Evolutionary conservation across 2,888 invertebrate species (phyloP).

Genomic region (Alcis repandata): DNA sequence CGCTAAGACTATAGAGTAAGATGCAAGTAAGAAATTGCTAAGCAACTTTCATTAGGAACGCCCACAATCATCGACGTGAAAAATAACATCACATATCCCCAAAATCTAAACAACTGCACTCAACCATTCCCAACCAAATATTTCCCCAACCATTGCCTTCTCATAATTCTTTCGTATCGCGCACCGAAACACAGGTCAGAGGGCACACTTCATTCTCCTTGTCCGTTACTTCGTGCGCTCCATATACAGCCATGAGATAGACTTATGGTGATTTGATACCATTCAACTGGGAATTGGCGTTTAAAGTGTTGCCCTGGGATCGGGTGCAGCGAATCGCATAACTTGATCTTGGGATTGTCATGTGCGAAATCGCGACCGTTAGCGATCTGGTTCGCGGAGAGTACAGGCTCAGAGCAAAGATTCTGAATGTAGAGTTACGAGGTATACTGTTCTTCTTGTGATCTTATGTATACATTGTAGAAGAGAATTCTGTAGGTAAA

Average conservation of each 20-base stretch:
- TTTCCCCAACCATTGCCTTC: conserved; percentile 49
- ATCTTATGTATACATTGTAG: too few species aligned
- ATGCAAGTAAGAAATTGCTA: too few species aligned
- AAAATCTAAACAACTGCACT: conserved; percentile 2
- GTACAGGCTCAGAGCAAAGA: too few species aligned
- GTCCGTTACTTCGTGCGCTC: conserved; percentile 75
- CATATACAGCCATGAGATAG: conserved; percentile 76
- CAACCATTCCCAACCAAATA: conserved; percentile 50
- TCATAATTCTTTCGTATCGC: conserved; percentile 62
- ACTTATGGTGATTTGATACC: conserved; percentile 85
- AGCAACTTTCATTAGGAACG: too few species aligned
- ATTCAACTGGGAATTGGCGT: conserved; percentile 81
- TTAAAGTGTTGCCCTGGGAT: conserved; percentile 58
- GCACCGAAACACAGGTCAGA: conserved; percentile 65
- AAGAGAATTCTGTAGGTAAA: too few species aligned
- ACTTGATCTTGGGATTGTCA: conserved; percentile 43
- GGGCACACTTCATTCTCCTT: conserved; percentile 65
- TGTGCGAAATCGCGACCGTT: conserved; percentile 43
- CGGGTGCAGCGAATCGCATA: conserved; percentile 42
- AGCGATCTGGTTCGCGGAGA: conserved; percentile 12
- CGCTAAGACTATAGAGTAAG: not conserved
- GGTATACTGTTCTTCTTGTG: too few species aligned
- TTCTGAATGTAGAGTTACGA: not conserved
- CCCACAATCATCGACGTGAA: too few species aligned
- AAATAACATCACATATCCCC: too few species aligned